These are phyloP conservation scores for Sterna hirundo DNA, from an alignment of 2,113 vertebrate genomes.

Conservation along the genomic window DNA sequence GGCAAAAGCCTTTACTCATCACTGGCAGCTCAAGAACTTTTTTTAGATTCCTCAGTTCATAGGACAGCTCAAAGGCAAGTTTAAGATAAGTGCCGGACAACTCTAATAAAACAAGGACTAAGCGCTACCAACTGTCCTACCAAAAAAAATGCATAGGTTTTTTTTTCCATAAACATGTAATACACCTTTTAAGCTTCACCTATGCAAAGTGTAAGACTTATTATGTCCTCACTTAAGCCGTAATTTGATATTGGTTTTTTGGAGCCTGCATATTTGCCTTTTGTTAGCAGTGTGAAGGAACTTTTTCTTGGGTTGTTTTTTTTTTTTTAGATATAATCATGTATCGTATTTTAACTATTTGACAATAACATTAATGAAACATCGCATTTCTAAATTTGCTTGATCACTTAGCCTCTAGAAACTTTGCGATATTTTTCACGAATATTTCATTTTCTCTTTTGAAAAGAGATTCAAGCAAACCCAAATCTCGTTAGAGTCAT, in stretches of 20 bases:
- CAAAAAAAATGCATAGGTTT: background rate
- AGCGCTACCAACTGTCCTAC: background rate
- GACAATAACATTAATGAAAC: background rate
- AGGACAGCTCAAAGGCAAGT: background rate
- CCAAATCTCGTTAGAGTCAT: background rate
- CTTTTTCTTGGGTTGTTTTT: background rate
- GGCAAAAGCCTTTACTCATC: background rate
- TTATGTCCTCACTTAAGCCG: background rate
- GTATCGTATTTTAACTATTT: background rate
- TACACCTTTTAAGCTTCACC: background rate
- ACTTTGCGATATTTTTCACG: background rate
- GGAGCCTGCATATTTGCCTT: background rate
- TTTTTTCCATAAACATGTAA: background rate
- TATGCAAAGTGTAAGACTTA: background rate
- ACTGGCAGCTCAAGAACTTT: background rate
- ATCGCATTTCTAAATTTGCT: background rate
- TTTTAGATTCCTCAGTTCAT: background rate
- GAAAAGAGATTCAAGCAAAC: background rate
- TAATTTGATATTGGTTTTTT: background rate
- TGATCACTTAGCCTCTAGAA: background rate
- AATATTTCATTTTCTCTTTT: background rate
- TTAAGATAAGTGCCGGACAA: background rate
- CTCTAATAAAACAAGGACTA: background rate
- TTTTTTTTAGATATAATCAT: background rate
- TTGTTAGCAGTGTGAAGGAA: background rate